Evolutionary conservation across 2,888 invertebrate genomes (phyloP).

Genomic region (Abrostola tripartita): DNA sequence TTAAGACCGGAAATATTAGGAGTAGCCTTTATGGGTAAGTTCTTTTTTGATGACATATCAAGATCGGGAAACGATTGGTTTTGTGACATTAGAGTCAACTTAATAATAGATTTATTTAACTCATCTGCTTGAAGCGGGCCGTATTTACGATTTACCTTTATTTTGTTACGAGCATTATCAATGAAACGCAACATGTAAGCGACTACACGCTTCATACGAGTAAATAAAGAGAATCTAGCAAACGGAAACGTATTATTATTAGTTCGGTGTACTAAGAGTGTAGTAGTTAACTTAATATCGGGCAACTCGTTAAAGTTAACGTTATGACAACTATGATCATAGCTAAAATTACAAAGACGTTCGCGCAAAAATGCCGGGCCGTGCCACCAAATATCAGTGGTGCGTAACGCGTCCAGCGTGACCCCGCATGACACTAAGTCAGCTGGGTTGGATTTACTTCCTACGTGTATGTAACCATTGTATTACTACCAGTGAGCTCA

Average conservation of each 20-base stretch:
- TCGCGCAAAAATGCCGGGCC: neutral
- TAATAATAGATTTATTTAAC: neutral
- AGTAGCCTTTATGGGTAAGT: neutral
- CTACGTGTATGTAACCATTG: constrained; percentile 25
- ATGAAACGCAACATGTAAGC: neutral
- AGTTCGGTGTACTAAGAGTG: neutral
- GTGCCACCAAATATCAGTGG: neutral
- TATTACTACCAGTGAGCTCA: constrained; percentile 32
- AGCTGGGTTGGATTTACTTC: constrained; percentile 1
- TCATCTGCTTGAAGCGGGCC: neutral
- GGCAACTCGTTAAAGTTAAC: neutral
- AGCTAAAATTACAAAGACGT: neutral
- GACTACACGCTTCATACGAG: neutral
- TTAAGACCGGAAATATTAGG: neutral
- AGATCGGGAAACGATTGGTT: neutral
- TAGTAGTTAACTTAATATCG: neutral
- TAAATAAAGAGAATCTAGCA: neutral
- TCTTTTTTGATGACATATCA: neutral
- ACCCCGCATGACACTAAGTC: neutral
- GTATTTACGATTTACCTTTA: constrained; percentile 2
- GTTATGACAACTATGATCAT: neutral
- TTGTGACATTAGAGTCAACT: neutral
- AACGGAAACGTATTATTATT: neutral
- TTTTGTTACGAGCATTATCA: neutral
- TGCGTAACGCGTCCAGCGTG: neutral